Percentiles rank a stretch among this genome's conserved stretches.
Conservation (phyloP, 2,113 vertebrate genomes). For the Perca fluviatilis region DNA sequence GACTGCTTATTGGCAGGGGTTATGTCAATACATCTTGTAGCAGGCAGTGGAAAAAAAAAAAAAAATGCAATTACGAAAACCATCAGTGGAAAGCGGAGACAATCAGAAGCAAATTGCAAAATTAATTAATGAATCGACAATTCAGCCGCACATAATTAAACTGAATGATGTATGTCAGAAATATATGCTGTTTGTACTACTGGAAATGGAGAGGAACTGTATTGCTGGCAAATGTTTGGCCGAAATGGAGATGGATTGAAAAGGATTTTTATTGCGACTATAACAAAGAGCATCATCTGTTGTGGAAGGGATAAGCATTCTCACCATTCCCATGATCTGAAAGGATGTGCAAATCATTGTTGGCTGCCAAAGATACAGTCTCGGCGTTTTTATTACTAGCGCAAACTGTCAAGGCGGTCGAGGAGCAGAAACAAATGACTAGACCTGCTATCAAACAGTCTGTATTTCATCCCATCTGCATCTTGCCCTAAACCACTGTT, state of each 20-base stretch:
- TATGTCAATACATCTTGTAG: constrained; percentile 34
- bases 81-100: constrained; percentile 57
- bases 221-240: constrained; percentile 36
- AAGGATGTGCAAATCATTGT: constrained; percentile 57
- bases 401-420: constrained; percentile 55
- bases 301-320: constrained; percentile 29
- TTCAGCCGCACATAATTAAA: constrained; percentile 69
- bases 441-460: constrained; percentile 54
- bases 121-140: constrained; percentile 71
- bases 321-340: constrained; percentile 35
- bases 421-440: constrained; percentile 55
- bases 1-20: constrained; percentile 35
- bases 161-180: constrained; percentile 44
- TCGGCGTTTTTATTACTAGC: constrained; percentile 63
- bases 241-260: constrained; percentile 59
- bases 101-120: constrained; percentile 70
- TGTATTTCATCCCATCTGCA: constrained; percentile 63
- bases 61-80: constrained; percentile 64
- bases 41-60: constrained; percentile 43
- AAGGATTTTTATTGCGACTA: constrained; percentile 37
- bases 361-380: constrained; percentile 65
- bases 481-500: constrained; percentile 7
- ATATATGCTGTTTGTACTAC: constrained; percentile 38
- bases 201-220: constrained; percentile 42
- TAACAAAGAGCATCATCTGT: constrained; percentile 39